Conservation (phyloP, 2,113 vertebrate genomes). For the Archocentrus centrarchus region DNA sequence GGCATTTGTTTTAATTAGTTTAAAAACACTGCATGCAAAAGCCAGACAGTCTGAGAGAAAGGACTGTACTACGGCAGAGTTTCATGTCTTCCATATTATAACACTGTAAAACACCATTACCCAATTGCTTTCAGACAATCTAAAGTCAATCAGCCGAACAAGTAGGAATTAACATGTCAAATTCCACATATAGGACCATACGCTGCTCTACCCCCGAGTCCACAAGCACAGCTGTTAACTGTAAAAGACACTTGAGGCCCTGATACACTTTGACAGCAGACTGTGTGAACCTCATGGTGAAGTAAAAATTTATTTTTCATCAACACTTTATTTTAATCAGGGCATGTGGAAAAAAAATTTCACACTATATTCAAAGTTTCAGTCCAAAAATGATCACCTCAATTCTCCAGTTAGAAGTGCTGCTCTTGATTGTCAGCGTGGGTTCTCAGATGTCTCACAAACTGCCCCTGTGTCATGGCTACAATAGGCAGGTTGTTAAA, state of each 20-base stretch:
- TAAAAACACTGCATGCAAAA: constrained; percentile 81
- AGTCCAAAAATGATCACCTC: constrained; percentile 23
- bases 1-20: constrained; percentile 74
- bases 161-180: constrained; percentile 13
- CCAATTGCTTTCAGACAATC: constrained; percentile 23
- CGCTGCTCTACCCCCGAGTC: constrained; percentile 30
- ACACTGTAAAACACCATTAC: constrained; percentile 47
- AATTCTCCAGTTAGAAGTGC: constrained; percentile 24
- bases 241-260: constrained; percentile 70
- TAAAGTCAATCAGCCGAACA: constrained; percentile 22
- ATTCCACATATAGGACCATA: constrained; percentile 13
- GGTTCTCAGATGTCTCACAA: constrained; percentile 5
- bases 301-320: constrained; percentile 39
- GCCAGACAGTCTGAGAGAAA: constrained; percentile 62
- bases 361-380: constrained; percentile 23
- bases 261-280: constrained; percentile 30
- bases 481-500: constrained; percentile 40
- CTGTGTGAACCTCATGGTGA: constrained; percentile 40
- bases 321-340: background rate
- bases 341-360: constrained; percentile 22
- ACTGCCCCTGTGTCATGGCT: constrained; percentile 36
- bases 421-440: constrained; percentile 54
- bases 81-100: constrained; percentile 33
- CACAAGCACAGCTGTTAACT: constrained; percentile 70
- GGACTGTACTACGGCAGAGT: constrained; percentile 42